These are phyloP conservation scores for Terebella lapidaria DNA, from an alignment of 2,888 invertebrate genomes.

Conservation along the genomic window DNA sequence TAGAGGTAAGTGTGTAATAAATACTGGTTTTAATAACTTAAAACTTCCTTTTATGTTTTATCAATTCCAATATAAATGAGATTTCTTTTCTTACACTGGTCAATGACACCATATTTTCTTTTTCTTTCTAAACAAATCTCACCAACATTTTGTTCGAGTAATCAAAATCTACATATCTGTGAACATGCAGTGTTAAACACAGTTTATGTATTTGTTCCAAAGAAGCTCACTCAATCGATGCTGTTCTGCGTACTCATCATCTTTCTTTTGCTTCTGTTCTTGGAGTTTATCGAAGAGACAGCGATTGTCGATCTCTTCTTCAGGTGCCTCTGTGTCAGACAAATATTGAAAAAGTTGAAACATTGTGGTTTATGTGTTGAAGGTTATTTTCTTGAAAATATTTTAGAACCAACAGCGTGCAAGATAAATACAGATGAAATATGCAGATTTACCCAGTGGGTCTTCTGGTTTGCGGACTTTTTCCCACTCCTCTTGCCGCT, in stretches of 20 bases:
- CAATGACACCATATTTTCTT: too few relatives aligned
- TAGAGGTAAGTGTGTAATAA: too few relatives aligned
- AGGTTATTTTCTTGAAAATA: neutral
- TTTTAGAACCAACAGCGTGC: neutral
- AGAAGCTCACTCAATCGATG: conserved; percentile 14
- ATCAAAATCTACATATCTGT: too few relatives aligned
- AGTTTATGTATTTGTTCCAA: too few relatives aligned
- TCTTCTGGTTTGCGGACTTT: conserved; percentile 85
- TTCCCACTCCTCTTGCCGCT: conserved; percentile 94
- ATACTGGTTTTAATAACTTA: too few relatives aligned
- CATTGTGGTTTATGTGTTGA: neutral
- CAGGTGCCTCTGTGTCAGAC: conserved; percentile 72
- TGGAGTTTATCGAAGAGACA: conserved; percentile 88
- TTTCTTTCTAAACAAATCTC: too few relatives aligned
- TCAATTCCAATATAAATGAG: too few relatives aligned
- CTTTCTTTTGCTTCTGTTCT: conserved; percentile 85
- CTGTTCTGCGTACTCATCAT: conserved; percentile 91
- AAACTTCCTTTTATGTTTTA: too few relatives aligned
- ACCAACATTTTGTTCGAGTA: too few relatives aligned
- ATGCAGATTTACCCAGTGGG: conserved; percentile 67
- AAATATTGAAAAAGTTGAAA: neutral
- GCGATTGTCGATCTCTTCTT: conserved; percentile 54
- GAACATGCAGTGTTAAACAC: too few relatives aligned
- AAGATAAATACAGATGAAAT: neutral
- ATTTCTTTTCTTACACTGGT: too few relatives aligned